Percentiles rank a stretch among this genome's conserved stretches.
Evolutionary conservation across 1,140 invertebrate genomes (phyloP).

Genomic region (Brachionus asplanchnoidis): DNA sequence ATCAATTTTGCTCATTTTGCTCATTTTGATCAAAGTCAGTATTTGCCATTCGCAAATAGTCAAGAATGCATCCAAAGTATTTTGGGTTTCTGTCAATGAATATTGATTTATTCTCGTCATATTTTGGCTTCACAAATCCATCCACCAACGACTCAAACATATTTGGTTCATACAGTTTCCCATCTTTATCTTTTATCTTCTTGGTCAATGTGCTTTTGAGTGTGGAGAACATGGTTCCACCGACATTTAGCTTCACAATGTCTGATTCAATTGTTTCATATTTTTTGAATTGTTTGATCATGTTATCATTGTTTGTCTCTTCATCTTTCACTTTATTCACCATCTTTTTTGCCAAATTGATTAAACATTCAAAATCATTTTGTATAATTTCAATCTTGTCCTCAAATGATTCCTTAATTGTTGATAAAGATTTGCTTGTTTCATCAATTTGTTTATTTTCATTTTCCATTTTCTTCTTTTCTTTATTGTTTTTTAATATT

Average conservation of each 20-base stretch:
- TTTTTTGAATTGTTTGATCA: neutral
- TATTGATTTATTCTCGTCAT: neutral
- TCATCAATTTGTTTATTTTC: no score
- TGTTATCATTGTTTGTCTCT: neutral
- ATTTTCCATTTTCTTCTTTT: no score
- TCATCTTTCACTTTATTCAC: neutral
- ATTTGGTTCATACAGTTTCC: neutral
- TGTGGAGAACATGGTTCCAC: neutral
- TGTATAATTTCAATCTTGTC: neutral
- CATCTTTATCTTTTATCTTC: neutral
- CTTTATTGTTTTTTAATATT: no score
- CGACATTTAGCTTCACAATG: neutral
- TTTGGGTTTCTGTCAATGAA: slow-evolving; percentile 9
- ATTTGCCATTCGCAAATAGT: slow-evolving; percentile 5
- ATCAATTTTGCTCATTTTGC: no score
- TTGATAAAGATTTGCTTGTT: neutral
- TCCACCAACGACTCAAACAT: neutral
- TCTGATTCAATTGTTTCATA: neutral
- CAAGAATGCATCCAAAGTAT: neutral
- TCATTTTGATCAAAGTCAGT: slow-evolving; percentile 12
- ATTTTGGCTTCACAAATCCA: neutral
- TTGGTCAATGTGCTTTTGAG: neutral
- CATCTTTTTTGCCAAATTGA: neutral
- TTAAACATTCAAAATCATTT: neutral
- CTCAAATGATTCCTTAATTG: neutral